Conservation (phyloP, 2,888 invertebrate genomes). For the Papilio elwesi region DNA sequence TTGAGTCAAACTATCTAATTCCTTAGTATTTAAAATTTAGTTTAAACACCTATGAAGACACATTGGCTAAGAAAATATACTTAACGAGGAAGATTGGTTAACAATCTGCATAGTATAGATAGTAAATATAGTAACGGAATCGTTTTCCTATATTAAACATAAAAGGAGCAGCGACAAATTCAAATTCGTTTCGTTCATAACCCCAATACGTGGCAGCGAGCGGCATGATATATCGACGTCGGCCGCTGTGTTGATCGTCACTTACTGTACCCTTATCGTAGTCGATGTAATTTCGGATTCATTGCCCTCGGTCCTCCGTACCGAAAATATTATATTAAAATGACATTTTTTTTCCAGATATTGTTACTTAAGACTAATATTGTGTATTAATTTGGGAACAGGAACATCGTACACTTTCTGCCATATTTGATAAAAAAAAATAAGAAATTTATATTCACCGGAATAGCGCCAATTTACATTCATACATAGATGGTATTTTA, state of each 20-base stretch:
- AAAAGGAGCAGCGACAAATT: slow-evolving; percentile 6
- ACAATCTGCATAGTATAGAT: too few species aligned
- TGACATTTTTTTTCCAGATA: neutral
- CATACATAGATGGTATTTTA: too few species aligned
- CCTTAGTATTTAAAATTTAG: neutral
- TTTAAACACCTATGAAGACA: too few species aligned
- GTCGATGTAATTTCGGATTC: slow-evolving; percentile 79
- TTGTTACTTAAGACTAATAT: neutral
- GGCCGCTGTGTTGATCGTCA: slow-evolving; percentile 80
- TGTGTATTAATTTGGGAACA: neutral
- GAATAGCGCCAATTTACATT: too few species aligned
- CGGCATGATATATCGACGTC: slow-evolving; percentile 83
- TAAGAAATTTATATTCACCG: too few species aligned
- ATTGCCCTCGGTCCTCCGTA: slow-evolving; percentile 70
- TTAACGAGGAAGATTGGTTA: too few species aligned
- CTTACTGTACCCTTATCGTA: slow-evolving; percentile 82
- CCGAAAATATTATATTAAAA: slow-evolving; percentile 64
- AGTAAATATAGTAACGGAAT: neutral
- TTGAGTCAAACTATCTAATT: neutral
- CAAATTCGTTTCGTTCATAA: slow-evolving; percentile 54
- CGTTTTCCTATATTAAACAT: slow-evolving; percentile 10
- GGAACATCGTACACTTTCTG: too few species aligned
- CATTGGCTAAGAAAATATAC: too few species aligned
- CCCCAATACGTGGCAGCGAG: slow-evolving; percentile 76
- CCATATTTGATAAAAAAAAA: too few species aligned